Base-by-base conservation (phyloP, 2,113 vertebrate species). In the Elachura formosa region DNA sequence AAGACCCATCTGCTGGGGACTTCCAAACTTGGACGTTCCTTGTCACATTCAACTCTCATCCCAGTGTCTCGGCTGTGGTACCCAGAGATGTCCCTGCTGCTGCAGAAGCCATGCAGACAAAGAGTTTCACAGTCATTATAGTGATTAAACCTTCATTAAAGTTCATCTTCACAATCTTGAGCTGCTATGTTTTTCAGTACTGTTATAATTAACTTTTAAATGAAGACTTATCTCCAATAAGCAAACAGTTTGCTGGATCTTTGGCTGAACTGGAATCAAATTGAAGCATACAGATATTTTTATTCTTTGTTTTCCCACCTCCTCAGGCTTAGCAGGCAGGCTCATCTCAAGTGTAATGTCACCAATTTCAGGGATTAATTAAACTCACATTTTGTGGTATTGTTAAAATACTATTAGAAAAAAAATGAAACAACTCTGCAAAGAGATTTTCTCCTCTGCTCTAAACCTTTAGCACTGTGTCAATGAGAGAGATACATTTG, bases 121-220 rank as follows among this genome's bases (percentile, higher is more conserved):
- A 64, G 49, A 10, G 11, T 12, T 82, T 63, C 20, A 24, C 12
- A 19, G 36, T 56, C 6, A 2, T 72, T 78, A n/a, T 23, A 52
- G 18, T 56, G 46, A 83, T 85, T 76, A 93, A 85, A 46, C 45
- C 74, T 61, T 91, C 62, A 41, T 69, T 72, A 45, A 72, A 62
- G 46, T 41, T 94, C 67, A 87, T 67, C 56, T 93, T 74, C 71
- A 79, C 62, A 25, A 46, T 79, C 58, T 55, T 85, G 28, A 61
- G 54, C 54, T 59, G 71, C 21, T 33, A 58, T 8, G 2, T 76
- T 91, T 91, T 87, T 78, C 62, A 38, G 14, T 33, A 18, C 31
- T 11, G 23, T 73, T 69, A 58, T 72, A 72, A 93, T 85, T 82
- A 89, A 75, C 73, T 90, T 95, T 64, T 69, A 79, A 77, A 75